phyloP scores from a whole-genome alignment of 2,113 vertebrate species.

The Poecilia latipinna region DNA sequence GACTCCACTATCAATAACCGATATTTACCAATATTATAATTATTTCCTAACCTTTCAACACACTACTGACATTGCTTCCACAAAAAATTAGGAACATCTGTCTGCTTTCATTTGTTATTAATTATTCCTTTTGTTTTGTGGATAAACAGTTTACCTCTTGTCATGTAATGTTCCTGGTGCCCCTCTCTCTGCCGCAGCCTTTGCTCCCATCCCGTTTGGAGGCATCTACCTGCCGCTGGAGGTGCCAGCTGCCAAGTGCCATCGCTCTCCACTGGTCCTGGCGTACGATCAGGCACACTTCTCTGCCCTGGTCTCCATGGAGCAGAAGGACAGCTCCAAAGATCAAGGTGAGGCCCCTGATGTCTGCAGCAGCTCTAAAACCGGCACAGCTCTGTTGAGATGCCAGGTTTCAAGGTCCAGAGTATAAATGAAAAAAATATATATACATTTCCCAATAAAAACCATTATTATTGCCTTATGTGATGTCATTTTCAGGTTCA shows the following conservation, averaged over 20 bases:
- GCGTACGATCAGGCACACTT: conserved; percentile 98
- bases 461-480: too few species aligned
- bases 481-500: too few species aligned
- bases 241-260: conserved; percentile 90
- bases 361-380: not conserved
- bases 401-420: not conserved
- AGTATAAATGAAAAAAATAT: too few species aligned
- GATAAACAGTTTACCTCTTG: too few species aligned
- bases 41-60: too few species aligned
- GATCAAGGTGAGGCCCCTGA: conserved; percentile 85
- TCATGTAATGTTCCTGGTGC: not conserved
- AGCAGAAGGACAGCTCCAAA: conserved; percentile 90
- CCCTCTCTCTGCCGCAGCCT: conserved; percentile 77
- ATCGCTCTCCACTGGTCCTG: conserved; percentile 91
- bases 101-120: too few species aligned
- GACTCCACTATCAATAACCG: too few species aligned
- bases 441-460: too few species aligned
- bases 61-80: too few species aligned
- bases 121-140: too few species aligned
- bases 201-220: conserved; percentile 96
- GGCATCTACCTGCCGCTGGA: conserved; percentile 97
- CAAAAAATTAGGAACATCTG: too few species aligned
- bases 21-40: too few species aligned
- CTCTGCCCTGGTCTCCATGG: conserved; percentile 97
- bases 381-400: not conserved